These are phyloP conservation scores for Clarias magur DNA, from an alignment of 2,113 vertebrate genomes.

Conservation along the genomic window DNA sequence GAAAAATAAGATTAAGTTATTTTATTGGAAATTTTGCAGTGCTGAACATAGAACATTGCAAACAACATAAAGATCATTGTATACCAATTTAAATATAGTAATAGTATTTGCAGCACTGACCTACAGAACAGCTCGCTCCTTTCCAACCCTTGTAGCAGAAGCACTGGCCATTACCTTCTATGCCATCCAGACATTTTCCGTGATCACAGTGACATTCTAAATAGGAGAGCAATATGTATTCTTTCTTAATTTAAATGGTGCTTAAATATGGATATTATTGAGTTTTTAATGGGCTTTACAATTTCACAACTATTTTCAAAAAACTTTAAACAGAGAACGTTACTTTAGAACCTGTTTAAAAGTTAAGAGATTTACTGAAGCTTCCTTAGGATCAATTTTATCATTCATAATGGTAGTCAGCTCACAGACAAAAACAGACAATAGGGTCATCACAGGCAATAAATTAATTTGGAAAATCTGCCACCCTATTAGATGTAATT, in stretches of 20 bases:
- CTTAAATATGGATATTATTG: background rate
- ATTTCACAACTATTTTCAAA: background rate
- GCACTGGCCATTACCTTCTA: slow-evolving; percentile 84
- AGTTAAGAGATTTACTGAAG: background rate
- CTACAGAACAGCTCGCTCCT: slow-evolving; percentile 78
- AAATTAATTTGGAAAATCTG: background rate
- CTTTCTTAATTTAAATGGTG: background rate
- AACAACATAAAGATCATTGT: background rate
- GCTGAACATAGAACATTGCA: background rate
- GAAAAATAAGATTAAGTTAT: slow-evolving; percentile 48
- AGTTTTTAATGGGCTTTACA: background rate
- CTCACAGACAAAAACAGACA: background rate
- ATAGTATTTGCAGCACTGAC: slow-evolving; percentile 66
- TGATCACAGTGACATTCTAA: slow-evolving; percentile 84
- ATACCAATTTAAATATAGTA: background rate
- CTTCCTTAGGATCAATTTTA: background rate
- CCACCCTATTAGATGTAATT: background rate
- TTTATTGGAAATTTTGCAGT: background rate
- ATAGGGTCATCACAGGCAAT: background rate
- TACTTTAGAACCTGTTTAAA: background rate
- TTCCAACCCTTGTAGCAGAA: slow-evolving; percentile 87
- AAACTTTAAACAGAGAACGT: background rate
- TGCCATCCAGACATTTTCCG: slow-evolving; percentile 85
- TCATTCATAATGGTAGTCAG: background rate
- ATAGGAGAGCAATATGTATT: background rate